Percentiles rank a stretch among this genome's conserved stretches.
These are phyloP conservation scores for Bubo bubo DNA, from an alignment of 2,113 vertebrate genomes.

Conservation along the genomic window DNA sequence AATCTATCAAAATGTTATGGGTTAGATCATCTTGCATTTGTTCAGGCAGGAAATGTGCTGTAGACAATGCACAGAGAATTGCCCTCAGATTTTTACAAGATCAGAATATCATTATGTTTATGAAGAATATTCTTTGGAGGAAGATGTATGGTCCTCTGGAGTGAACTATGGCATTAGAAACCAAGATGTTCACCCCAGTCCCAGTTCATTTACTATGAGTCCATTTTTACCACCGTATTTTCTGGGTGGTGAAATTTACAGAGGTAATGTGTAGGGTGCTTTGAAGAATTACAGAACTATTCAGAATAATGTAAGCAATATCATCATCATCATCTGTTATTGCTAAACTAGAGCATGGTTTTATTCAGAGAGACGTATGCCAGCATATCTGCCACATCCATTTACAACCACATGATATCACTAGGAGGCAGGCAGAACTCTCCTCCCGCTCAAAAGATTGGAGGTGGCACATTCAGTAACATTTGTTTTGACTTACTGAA, in stretches of 20 bases:
- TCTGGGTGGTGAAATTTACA: neutral
- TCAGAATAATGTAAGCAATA: neutral
- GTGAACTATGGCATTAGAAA: neutral
- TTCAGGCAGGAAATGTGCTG: neutral
- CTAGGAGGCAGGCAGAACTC: neutral
- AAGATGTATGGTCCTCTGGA: neutral
- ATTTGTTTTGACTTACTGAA: neutral
- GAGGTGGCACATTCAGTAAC: neutral
- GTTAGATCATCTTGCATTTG: neutral
- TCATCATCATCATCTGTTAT: neutral
- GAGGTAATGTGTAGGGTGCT: neutral
- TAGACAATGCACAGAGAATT: neutral
- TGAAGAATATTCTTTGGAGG: neutral
- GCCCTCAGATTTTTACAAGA: neutral
- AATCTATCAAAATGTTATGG: neutral
- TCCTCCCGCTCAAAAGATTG: neutral
- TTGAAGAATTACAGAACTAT: neutral
- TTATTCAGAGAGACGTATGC: neutral
- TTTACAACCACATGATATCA: neutral
- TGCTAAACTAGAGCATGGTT: neutral
- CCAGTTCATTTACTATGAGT: neutral
- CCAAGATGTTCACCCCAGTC: neutral
- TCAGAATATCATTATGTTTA: neutral
- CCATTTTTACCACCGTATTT: neutral
- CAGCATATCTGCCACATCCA: neutral